Conservation (phyloP, 2,888 invertebrate genomes). For the Heliconius erato region DNA sequence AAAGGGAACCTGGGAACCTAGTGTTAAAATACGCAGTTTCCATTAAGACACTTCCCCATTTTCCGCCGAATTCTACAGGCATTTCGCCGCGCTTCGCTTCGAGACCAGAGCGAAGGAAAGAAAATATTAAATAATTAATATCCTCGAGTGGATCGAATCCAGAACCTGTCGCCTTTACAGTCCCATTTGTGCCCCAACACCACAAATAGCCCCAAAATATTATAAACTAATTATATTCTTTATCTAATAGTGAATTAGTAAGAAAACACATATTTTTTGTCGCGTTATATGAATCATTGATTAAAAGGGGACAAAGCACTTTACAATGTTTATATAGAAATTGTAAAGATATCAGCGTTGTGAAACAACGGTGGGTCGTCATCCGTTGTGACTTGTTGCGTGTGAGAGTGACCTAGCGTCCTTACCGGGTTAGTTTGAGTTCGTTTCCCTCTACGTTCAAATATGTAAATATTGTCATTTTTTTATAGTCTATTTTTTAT, state of each 20-base stretch:
- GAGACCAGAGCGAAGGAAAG: no score
- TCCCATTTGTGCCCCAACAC: no score
- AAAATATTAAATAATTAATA: no score
- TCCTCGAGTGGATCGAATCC: neutral
- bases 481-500: no score
- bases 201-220: neutral
- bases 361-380: conserved; percentile 22
- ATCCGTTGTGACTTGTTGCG: neutral
- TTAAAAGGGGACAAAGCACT: conserved; percentile 29
- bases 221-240: neutral
- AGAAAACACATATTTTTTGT: neutral
- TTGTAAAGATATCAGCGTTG: conserved; percentile 19
- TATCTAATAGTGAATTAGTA: neutral
- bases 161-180: neutral
- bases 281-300: conserved; percentile 4
- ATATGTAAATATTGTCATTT: neutral
- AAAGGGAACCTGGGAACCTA: no score
- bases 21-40: no score
- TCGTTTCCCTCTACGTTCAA: neutral
- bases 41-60: no score
- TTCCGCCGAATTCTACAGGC: no score
- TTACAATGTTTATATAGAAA: conserved; percentile 21
- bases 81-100: no score
- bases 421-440: neutral
- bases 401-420: neutral